phyloP scores from a whole-genome alignment of 2,113 vertebrate genomes.

The Leiothrix lutea region DNA sequence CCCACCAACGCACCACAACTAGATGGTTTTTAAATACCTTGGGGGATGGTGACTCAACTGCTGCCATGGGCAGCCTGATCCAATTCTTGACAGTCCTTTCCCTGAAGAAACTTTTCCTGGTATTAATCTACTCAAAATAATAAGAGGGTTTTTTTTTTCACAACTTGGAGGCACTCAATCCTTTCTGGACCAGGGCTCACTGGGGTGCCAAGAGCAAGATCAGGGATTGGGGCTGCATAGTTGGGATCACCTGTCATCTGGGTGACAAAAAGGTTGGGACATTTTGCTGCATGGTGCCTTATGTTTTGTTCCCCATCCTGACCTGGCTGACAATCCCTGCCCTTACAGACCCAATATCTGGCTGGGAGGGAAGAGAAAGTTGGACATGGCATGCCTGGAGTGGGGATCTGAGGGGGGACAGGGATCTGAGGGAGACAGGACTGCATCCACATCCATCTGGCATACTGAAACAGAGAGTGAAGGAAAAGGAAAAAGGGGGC shows the following conservation, averaged over 20 bases:
- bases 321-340: background rate
- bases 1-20: background rate
- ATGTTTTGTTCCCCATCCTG: background rate
- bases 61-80: background rate
- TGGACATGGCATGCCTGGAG: background rate
- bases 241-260: background rate
- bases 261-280: background rate
- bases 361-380: background rate
- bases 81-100: background rate
- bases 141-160: background rate
- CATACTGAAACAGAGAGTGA: slow-evolving; percentile 1
- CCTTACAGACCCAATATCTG: background rate
- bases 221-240: background rate
- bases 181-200: background rate
- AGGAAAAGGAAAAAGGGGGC: slow-evolving; percentile 4
- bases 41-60: background rate
- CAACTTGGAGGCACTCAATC: background rate
- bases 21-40: background rate
- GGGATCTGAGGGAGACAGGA: background rate
- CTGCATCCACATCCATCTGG: background rate
- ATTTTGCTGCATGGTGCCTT: background rate
- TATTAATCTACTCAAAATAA: background rate
- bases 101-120: background rate
- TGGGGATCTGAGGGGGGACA: accelerated
- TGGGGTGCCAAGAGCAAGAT: background rate